Evolutionary conservation across 2,797 vertebrate species (phyloP), one percentile per base, ranked within the genome.

Genomic region (Hoplostethus atlanticus): DNA sequence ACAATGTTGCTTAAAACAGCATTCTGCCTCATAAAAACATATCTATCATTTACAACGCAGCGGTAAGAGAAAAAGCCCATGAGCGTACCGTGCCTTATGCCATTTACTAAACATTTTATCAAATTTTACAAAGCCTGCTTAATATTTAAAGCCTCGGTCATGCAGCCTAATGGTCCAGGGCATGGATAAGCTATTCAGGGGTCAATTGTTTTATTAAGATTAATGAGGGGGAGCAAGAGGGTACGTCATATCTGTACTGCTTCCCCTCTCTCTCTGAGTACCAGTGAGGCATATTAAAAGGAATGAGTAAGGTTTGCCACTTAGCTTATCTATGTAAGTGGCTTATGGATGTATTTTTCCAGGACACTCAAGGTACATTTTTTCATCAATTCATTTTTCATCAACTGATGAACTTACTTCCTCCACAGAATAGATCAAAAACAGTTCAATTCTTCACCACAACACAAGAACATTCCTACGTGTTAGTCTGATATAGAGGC

Each of bases 141-240:
- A 94, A 94, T 93, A 94, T 95, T 95, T 94, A 92, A 95, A 94
- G 86, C 85, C 82, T 80, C 51, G 77, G 89, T 84, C 91, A 86
- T 84, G 84, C 91, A 87, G 87, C 87, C 91, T 94, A 93, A 94
- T 92, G 92, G 91, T 89, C 82, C 83, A 79, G 87, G 87, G 85
- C 91, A 93, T 76, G 77, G 91, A 92, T 93, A 94, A 91, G 89
- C 87, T 90, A 93, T 94, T 92, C 92, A 89, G 88, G 90, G 93
- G 93, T 95, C 94, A 94, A 92, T 93, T 91, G 89, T 92, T 94
- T 94, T 93, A 94, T 94, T 92, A 94, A 93, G 93, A 95, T 91
- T 92, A 94, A 95, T 93, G 93, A 94, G 82, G 84, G 87, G 72
- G 86, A 87, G 85, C 86, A 86, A 91, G 91, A 92, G 87, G 92